phyloP scores from a whole-genome alignment of 2,113 vertebrate species.

The Montifringilla adamsi region DNA sequence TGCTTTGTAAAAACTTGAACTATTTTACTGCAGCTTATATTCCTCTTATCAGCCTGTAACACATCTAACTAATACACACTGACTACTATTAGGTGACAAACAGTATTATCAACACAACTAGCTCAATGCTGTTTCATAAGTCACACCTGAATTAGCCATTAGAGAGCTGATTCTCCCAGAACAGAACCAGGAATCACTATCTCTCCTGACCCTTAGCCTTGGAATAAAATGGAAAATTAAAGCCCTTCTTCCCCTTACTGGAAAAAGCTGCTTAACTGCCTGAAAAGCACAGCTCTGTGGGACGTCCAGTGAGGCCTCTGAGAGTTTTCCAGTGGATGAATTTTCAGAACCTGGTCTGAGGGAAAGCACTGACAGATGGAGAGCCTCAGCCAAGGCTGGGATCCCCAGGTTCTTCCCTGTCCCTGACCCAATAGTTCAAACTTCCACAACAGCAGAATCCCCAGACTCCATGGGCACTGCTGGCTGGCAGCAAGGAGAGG shows the following conservation, averaged over 20 bases:
- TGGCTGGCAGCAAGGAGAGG: background rate
- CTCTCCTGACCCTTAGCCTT: background rate
- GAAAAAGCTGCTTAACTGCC: background rate
- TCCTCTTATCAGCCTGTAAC: background rate
- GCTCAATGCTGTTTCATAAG: background rate
- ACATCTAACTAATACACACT: background rate
- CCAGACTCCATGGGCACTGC: accelerated
- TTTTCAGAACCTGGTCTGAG: background rate
- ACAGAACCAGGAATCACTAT: background rate
- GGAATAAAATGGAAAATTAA: background rate
- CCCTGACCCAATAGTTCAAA: background rate
- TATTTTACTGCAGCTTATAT: background rate
- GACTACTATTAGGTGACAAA: background rate
- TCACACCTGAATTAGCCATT: background rate
- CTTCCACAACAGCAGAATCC: background rate
- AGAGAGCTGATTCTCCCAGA: background rate
- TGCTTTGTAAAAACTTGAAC: background rate
- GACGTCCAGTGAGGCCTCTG: background rate
- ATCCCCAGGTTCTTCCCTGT: background rate
- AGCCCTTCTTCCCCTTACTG: background rate
- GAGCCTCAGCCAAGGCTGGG: background rate
- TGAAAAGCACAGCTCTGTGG: background rate
- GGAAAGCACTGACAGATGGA: background rate
- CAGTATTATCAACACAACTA: background rate
- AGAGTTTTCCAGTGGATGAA: background rate